Evolutionary conservation across 2,797 vertebrate genomes (phyloP), one percentile per base, ranked within the genome.

Genomic region (Ispidina lecontei): DNA sequence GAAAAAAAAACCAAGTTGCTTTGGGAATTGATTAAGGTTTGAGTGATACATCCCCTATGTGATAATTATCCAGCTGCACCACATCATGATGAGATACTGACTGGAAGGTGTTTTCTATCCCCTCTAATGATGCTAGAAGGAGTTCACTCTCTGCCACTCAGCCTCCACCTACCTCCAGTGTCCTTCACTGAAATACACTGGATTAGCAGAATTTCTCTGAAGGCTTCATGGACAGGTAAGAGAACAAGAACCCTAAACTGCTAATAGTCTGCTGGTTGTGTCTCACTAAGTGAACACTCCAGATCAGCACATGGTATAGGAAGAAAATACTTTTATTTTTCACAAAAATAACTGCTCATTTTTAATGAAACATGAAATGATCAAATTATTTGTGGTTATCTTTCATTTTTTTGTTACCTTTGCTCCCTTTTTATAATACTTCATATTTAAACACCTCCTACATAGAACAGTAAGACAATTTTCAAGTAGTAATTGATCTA

Each of bases 101-200:
- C 14, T 39, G 64, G 26, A 28, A 52, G 20, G 13, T 28, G 11
- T 37, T 21, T 49, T 35, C 22, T 37, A 35, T n/a, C 7, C 16
- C n/a, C 26, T 25, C 1, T 23, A 47, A 21, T 0, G 1, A 9
- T 16, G 6, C 22, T 64, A 54, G 69, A 52, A 73, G 8, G 9
- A 33, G 33, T 11, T 87, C 20, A 47, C 8, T 14, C 10, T 39
- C 29, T 56, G 41, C 29, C 3, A 1, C 44, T 16, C 41, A 7
- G 9, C 4, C 6, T 8, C 8, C 8, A 20, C 12, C 12, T 44
- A 56, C 73, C 17, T 8, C 10, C 1, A 1, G 10, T 41, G 51
- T 60, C 7, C 35, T 29, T 37, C 16, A 18, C 1, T 80, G 29
- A 58, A 58, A 52, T 58, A 47, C 2, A 9, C 3, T 19, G 11